phyloP scores from a whole-genome alignment of 1,140 invertebrate genomes.

The Chymomyza costata region DNA sequence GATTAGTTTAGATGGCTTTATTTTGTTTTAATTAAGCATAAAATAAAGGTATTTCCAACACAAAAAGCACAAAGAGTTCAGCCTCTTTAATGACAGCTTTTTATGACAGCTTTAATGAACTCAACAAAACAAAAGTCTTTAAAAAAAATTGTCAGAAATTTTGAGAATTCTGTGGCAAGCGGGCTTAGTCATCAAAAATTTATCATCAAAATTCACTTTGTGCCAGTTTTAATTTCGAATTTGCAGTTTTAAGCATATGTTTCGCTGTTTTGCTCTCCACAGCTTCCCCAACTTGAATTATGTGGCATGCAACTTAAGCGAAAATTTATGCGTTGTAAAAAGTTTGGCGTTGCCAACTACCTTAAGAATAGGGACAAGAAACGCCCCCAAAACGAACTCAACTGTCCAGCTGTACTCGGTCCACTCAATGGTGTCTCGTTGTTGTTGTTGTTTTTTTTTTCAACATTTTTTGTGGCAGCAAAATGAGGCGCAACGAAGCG shows the following conservation, averaged over 20 bases:
- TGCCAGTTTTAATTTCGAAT: constrained; percentile 62
- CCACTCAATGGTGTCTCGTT: constrained; percentile 44
- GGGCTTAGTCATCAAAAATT: too few relatives aligned
- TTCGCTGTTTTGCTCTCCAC: too few relatives aligned
- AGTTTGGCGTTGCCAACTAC: constrained; percentile 41
- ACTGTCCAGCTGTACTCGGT: constrained; percentile 49
- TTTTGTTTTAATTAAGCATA: constrained; percentile 26
- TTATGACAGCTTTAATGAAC: constrained; percentile 11
- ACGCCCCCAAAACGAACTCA: constrained; percentile 20
- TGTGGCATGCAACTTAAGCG: constrained; percentile 67
- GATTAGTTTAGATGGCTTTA: not conserved
- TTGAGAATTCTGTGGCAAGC: too few relatives aligned
- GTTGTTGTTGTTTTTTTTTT: constrained; percentile 3
- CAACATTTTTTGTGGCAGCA: constrained; percentile 45
- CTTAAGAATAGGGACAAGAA: too few relatives aligned
- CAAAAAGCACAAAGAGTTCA: constrained; percentile 6
- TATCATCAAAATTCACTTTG: constrained; percentile 65
- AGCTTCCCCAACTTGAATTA: too few relatives aligned
- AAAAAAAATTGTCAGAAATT: too few relatives aligned
- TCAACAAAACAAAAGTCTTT: constrained; percentile 5
- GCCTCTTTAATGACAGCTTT: not conserved
- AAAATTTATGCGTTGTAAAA: constrained; percentile 71
- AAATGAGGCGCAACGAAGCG: constrained; percentile 72
- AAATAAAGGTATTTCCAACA: too few relatives aligned
- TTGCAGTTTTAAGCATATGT: constrained; percentile 50